Evolutionary conservation across 1,140 invertebrate species (phyloP), one percentile per base, ranked within the genome.

Genomic region (Araneus ventricosus): DNA sequence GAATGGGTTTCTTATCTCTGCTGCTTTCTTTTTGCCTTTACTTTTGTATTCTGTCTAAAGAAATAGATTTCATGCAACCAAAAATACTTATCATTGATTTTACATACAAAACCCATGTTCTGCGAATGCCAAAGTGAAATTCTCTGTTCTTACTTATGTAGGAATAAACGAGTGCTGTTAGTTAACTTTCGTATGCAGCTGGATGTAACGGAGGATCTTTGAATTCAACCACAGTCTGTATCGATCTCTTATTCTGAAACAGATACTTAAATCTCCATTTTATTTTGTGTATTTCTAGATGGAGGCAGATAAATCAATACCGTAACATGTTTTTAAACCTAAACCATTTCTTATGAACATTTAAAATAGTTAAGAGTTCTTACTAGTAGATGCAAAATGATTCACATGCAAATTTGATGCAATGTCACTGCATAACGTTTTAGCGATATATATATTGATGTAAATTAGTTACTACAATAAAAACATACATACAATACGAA

Each of bases 21-120:
- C 14, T 14, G 3, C 27, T 27, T 14, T n/a, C 63, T 27, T 67
- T 30, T n/a, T 67, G n/a, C 7, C 7, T 27, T 63, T 27, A 63
- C 5, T 8, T 63, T 0, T 67, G 14, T 67, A 67, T 27, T 67
- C 2, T 59, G 20, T 67, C 14, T 24, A 10, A 7, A 67, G 27
- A 27, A 63, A 27, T n/a, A 67, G 27, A n/a, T 27, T 7, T 67
- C 7, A n/a, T 27, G 63, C 14, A 67, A 67, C 63, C 27, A 6
- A 67, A 67, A 67, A 67, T n/a, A 30, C 27, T 67, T 67, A 27
- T 30, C 63, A 67, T 67, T 67, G 63, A 30, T 67, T 67, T 67
- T 10, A 6, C 27, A n/a, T 10, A 30, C 63, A 67, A 67, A 67
- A n/a, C 63, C n/a, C 63, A 67, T n/a, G 59, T 14, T 67, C 24